Percentiles rank a stretch among this genome's conserved stretches.
phyloP scores from a whole-genome alignment of 2,888 invertebrate species.

The Cantharis rustica region DNA sequence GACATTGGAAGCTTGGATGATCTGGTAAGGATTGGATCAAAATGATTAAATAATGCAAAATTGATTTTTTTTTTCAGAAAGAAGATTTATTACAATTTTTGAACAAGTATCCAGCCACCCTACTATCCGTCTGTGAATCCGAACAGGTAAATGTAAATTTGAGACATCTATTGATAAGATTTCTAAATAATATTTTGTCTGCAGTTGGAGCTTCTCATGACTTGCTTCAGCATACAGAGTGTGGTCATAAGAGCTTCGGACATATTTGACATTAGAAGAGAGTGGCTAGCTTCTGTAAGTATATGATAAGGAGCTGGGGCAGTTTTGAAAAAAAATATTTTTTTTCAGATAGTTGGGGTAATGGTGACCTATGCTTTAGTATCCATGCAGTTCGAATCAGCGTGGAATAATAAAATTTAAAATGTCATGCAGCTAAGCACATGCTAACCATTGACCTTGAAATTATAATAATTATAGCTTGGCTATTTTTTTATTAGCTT shows the following conservation, averaged over 20 bases:
- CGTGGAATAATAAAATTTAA: background rate
- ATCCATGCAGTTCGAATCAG: background rate
- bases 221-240: background rate
- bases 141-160: background rate
- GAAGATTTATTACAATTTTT: background rate
- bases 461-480: no score
- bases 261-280: background rate
- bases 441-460: no score
- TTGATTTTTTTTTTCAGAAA: background rate
- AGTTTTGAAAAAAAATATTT: no score
- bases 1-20: background rate
- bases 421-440: background rate
- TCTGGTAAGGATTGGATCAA: background rate
- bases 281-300: conserved; percentile 8
- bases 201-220: background rate
- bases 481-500: no score
- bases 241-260: background rate
- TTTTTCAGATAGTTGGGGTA: background rate
- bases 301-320: background rate
- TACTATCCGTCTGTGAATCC: background rate
- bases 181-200: background rate
- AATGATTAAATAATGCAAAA: no score
- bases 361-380: background rate
- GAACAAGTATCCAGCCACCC: background rate
- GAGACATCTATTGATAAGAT: no score